Conservation (phyloP, 2,888 invertebrate species). For the Epirrhoe tristata region DNA sequence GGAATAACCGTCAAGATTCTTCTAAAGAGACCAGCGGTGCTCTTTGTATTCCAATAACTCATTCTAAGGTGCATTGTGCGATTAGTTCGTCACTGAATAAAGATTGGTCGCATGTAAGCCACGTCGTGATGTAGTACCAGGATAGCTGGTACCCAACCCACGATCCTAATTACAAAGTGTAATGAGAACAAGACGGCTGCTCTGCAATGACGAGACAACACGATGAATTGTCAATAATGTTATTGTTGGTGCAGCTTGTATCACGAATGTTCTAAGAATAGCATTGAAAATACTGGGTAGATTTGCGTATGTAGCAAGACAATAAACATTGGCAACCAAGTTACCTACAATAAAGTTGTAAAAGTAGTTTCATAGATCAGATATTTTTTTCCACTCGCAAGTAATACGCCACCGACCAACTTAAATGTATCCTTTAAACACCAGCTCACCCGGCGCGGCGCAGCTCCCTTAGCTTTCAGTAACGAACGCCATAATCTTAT, state of each 20-base stretch:
- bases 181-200: conserved; percentile 71
- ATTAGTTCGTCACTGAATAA: conserved; percentile 62
- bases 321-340: neutral
- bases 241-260: conserved; percentile 25
- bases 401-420: conserved; percentile 34
- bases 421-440: conserved; percentile 35
- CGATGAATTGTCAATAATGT: conserved; percentile 45
- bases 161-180: conserved; percentile 82
- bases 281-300: neutral
- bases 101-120: conserved; percentile 64
- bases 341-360: neutral
- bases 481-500: conserved; percentile 49
- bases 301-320: neutral
- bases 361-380: neutral
- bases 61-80: conserved; percentile 69
- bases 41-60: conserved; percentile 63
- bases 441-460: conserved; percentile 32
- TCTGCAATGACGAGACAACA: conserved; percentile 53
- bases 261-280: conserved; percentile 14
- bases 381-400: conserved; percentile 7
- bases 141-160: conserved; percentile 69
- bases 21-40: conserved; percentile 47
- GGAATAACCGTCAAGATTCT: neutral
- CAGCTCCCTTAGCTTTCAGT: conserved; percentile 35
- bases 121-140: conserved; percentile 78